These are phyloP conservation scores for Choristoneura rosaceana DNA, from an alignment of 2,888 invertebrate genomes.

Conservation along the genomic window DNA sequence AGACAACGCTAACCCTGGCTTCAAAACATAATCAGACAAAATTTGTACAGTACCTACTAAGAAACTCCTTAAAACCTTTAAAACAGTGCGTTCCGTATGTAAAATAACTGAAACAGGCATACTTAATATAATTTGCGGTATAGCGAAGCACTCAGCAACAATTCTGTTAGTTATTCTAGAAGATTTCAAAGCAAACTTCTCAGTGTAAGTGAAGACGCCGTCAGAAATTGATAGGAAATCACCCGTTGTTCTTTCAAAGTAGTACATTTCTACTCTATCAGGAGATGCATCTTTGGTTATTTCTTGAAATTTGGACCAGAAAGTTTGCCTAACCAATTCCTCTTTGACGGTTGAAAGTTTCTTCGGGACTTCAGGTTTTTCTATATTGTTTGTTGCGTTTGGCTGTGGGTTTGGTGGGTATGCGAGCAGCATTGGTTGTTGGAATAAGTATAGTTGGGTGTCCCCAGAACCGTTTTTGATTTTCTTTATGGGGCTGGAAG, in stretches of 20 bases:
- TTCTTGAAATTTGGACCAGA: conserved; percentile 31
- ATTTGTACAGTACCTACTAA: conserved; percentile 27
- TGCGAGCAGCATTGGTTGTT: not conserved
- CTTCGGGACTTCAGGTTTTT: not conserved
- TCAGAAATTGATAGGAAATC: conserved; percentile 23
- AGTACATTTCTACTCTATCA: conserved; percentile 25
- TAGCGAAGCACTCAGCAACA: conserved; percentile 11
- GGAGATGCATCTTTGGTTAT: conserved; percentile 13
- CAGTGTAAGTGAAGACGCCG: conserved; percentile 21
- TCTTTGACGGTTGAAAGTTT: conserved; percentile 11
- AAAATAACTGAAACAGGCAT: conserved; percentile 25
- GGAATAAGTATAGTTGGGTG: conserved; percentile 7
- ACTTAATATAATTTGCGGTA: conserved; percentile 15
- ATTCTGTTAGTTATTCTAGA: conserved; percentile 26
- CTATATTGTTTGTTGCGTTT: not conserved
- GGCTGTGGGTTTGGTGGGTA: conserved; percentile 19
- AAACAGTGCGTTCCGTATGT: conserved; percentile 16
- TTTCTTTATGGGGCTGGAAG: conserved; percentile 30
- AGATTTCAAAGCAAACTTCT: conserved; percentile 7
- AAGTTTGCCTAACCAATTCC: not conserved
- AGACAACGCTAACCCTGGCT: conserved; percentile 16
- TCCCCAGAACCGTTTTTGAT: conserved; percentile 8
- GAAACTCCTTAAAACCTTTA: conserved; percentile 5
- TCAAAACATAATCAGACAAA: conserved; percentile 29
- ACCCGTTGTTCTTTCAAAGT: conserved; percentile 17